Conservation (phyloP, 2,113 vertebrate species). For the Oreocharis arfaki region DNA sequence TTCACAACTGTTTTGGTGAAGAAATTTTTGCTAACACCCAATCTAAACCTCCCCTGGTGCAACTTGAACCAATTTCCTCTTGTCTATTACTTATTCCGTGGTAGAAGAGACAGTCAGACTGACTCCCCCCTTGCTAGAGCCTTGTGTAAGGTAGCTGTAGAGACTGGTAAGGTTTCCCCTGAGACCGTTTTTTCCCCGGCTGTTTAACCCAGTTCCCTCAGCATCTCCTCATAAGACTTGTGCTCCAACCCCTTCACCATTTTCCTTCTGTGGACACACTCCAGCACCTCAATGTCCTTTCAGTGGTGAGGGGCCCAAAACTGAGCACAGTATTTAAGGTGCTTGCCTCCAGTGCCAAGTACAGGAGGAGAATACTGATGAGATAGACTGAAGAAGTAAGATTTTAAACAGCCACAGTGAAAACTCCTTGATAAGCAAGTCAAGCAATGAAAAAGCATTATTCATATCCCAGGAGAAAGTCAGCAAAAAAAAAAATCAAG, state of each 20-base stretch:
- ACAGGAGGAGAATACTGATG: background rate
- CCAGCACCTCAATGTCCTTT: background rate
- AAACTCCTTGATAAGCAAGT: background rate
- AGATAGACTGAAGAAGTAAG: background rate
- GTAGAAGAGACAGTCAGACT: background rate
- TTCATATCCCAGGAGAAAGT: background rate
- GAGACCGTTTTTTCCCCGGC: background rate
- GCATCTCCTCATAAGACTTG: background rate
- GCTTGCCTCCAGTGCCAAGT: rapidly evolving
- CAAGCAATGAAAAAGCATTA: background rate
- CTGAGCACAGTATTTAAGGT: background rate
- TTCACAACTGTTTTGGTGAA: background rate
- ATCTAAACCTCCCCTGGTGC: background rate
- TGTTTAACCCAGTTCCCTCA: background rate
- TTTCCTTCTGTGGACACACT: background rate
- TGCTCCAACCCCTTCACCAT: background rate
- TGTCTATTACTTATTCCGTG: background rate
- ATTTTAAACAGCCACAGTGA: background rate
- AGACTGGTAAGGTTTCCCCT: rapidly evolving
- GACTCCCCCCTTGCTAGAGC: rapidly evolving
- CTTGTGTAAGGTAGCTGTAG: background rate
- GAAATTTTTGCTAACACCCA: background rate
- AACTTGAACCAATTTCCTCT: background rate
- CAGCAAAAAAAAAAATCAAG: background rate
- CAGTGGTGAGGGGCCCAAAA: background rate